Evolutionary conservation across 2,888 invertebrate genomes (phyloP).

Genomic region (Zeuzera pyrina): DNA sequence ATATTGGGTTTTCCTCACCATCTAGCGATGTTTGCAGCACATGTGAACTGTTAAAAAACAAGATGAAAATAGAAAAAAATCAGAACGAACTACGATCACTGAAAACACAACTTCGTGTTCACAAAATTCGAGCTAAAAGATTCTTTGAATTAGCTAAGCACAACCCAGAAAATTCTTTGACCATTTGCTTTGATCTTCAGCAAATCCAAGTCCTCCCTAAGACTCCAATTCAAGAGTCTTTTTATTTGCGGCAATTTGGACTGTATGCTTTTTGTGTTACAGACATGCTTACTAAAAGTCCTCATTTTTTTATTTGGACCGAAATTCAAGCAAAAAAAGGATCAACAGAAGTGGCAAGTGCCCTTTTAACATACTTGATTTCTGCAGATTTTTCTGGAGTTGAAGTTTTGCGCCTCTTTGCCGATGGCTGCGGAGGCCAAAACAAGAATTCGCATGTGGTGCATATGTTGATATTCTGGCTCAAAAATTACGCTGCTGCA

Average conservation of each 20-base stretch:
- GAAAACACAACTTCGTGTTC: constrained; percentile 10
- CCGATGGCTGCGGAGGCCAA: constrained; percentile 10
- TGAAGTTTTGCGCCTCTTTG: constrained; percentile 5
- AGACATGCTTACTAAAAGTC: constrained; percentile 3
- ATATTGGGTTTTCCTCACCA: constrained; percentile 11
- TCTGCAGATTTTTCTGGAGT: constrained; percentile 1
- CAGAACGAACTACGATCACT: constrained; percentile 3
- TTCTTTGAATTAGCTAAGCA: constrained; percentile 6
- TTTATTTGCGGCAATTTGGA: constrained; percentile 2
- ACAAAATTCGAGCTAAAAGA: constrained; percentile 11
- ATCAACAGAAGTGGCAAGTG: constrained; percentile 9
- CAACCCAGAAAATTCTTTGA: not conserved
- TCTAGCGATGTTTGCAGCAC: constrained; percentile 6
- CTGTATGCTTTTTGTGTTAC: constrained; percentile 6
- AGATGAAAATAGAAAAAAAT: constrained; percentile 10
- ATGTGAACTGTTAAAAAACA: constrained; percentile 9
- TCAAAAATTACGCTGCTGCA: constrained; percentile 3
- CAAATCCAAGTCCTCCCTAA: constrained; percentile 4
- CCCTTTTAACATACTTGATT: constrained; percentile 7
- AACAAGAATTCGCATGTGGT: constrained; percentile 12
- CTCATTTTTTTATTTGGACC: constrained; percentile 3
- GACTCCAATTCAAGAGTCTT: constrained; percentile 3
- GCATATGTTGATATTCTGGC: constrained; percentile 3
- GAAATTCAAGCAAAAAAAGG: constrained; percentile 7
- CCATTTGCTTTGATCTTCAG: constrained; percentile 4